Conservation (phyloP, 2,113 vertebrate genomes). For the Mugil cephalus region DNA sequence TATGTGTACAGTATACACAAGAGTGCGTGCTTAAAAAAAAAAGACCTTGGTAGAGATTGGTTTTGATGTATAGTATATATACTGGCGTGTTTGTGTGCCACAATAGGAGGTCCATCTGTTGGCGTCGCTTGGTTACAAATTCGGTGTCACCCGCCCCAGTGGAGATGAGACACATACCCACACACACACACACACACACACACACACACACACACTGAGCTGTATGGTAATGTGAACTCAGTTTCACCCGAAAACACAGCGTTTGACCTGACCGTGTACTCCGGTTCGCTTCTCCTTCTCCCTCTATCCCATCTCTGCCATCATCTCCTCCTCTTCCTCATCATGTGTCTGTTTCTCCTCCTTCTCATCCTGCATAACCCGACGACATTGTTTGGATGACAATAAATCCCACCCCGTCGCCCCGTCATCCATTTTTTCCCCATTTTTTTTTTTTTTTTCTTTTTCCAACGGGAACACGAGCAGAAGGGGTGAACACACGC, state of each 20-base stretch:
- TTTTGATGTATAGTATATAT: slow-evolving; percentile 4
- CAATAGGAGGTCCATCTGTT: slow-evolving; percentile 81
- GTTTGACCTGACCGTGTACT: slow-evolving; percentile 92
- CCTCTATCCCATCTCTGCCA: slow-evolving; percentile 24
- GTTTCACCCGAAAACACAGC: slow-evolving; percentile 91
- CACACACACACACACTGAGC: slow-evolving; percentile 28
- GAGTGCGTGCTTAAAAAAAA: not conserved
- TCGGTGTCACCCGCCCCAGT: slow-evolving; percentile 72
- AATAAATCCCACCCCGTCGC: slow-evolving; percentile 71
- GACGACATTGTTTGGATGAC: slow-evolving; percentile 72
- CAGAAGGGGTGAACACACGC: slow-evolving; percentile 11
- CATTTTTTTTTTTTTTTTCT: too few relatives aligned
- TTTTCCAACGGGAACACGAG: too few relatives aligned
- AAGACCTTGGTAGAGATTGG: slow-evolving; percentile 41
- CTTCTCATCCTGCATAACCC: slow-evolving; percentile 11
- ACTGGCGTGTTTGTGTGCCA: slow-evolving; percentile 29
- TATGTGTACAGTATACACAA: slow-evolving; percentile 5
- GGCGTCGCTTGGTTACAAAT: slow-evolving; percentile 79
- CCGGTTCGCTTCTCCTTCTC: slow-evolving; percentile 80
- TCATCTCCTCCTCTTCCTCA: slow-evolving; percentile 32
- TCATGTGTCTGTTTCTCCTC: not conserved
- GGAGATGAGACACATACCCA: slow-evolving; percentile 48
- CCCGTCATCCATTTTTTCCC: not conserved
- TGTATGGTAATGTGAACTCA: slow-evolving; percentile 98
- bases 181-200: not conserved